phyloP scores from a whole-genome alignment of 2,113 vertebrate genomes.

The Ranitomeya variabilis region DNA sequence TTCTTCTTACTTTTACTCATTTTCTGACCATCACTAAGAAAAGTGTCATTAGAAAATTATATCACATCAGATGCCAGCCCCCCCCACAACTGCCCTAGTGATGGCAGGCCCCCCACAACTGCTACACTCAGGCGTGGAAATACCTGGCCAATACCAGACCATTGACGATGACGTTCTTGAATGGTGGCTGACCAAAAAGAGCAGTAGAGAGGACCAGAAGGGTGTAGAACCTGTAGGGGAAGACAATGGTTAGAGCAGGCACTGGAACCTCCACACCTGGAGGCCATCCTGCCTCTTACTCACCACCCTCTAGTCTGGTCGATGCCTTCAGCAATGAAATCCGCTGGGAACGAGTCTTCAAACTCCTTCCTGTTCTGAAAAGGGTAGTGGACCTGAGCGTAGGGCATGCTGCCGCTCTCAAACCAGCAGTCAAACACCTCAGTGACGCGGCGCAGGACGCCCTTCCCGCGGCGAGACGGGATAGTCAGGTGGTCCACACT shows the following conservation, averaged over 20 bases:
- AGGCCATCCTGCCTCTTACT: background rate
- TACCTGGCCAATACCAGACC: slow-evolving; percentile 94
- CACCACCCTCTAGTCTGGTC: slow-evolving; percentile 98
- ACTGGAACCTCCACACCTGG: background rate
- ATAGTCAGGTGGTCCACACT: slow-evolving; percentile 87
- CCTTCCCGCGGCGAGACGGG: slow-evolving; percentile 86
- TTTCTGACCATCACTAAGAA: slow-evolving; percentile 94
- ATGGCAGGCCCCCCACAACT: background rate
- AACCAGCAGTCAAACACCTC: slow-evolving; percentile 99
- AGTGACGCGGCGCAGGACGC: slow-evolving; percentile 75
- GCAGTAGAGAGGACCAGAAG: slow-evolving; percentile 91
- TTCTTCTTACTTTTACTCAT: slow-evolving; percentile 99
- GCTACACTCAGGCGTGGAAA: background rate
- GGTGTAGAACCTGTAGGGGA: slow-evolving; percentile 90
- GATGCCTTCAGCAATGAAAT: slow-evolving; percentile 98
- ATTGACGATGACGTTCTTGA: slow-evolving; percentile 97
- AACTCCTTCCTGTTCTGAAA: slow-evolving; percentile 91
- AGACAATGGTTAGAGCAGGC: background rate
- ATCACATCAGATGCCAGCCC: too few species aligned
- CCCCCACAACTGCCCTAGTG: too few species aligned
- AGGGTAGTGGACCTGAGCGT: slow-evolving; percentile 93
- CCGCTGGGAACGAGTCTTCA: slow-evolving; percentile 92
- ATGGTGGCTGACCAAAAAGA: slow-evolving; percentile 92
- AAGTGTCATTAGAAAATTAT: background rate
- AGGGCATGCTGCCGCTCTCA: slow-evolving; percentile 98